Evolutionary conservation across 2,888 invertebrate species (phyloP), one percentile per base, ranked within the genome.

Genomic region (Sipunculus nudus): DNA sequence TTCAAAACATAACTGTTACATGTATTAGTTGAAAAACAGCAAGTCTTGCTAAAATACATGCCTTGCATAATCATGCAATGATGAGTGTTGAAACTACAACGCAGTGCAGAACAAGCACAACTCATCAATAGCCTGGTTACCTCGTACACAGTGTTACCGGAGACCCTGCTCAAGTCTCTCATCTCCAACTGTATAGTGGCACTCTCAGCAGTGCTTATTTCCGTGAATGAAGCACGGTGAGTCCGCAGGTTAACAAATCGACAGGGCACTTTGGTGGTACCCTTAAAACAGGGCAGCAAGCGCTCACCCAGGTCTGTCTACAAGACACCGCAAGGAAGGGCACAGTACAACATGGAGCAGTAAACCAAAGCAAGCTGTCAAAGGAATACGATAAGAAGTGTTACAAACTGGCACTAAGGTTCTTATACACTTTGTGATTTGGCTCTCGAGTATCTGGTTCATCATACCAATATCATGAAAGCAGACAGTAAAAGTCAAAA

Each of bases 111-210:
- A n/a, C n/a, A n/a, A n/a, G n/a, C n/a, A n/a, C n/a, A n/a, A n/a
- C n/a, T n/a, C n/a, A n/a, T n/a, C n/a, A n/a, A n/a, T n/a, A n/a
- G n/a, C n/a, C n/a, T n/a, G n/a, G n/a, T n/a, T 41, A 53, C 53
- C 53, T 53, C 53, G 41, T 91, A 98, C 68, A 88, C 89, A 0
- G 90, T 88, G 75, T 94, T 90, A 13, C 90, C 90, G 8, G 92
- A 91, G 29, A 89, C 87, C 53, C 93, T 86, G 63, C 93, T 92
- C 2, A 99, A 87, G 84, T 96, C 96, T 55, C 95, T 88, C 80
- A 98, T 97, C 86, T 99, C 99, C 56, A 99, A 85, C 79, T 99
- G 98, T 55, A 99, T 89, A 0, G 97, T 96, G 1, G 40, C 53
- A 6, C 16, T 23, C 21, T 53, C 53, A 43, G 53, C 53, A 5